phyloP scores from a whole-genome alignment of 2,888 invertebrate species.

The Drosophila anomelani region DNA sequence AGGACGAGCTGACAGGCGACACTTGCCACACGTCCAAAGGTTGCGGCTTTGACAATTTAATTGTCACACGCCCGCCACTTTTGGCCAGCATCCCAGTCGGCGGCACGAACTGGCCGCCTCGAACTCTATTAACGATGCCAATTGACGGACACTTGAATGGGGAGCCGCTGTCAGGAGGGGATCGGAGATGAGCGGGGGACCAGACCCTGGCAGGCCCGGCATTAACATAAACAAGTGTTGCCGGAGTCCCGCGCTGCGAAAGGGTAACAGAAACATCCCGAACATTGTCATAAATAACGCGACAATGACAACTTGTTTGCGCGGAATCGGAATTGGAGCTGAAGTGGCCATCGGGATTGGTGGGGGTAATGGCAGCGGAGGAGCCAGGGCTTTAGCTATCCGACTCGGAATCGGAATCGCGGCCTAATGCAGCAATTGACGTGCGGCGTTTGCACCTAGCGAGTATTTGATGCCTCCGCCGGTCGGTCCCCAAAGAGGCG shows the following conservation, averaged over 20 bases:
- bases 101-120: conserved; percentile 63
- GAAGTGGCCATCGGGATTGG: conserved; percentile 22
- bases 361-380: conserved; percentile 7
- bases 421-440: conserved; percentile 74
- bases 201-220: conserved; percentile 39
- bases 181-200: conserved; percentile 13
- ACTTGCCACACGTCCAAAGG: conserved; percentile 76
- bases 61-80: conserved; percentile 82
- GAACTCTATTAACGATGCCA: conserved; percentile 78
- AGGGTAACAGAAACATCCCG: conserved; percentile 72
- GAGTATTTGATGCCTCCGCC: conserved; percentile 69
- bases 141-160: conserved; percentile 80
- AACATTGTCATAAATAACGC: conserved; percentile 81
- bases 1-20: conserved; percentile 46
- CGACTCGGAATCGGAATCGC: conserved; percentile 42
- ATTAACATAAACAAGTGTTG: conserved; percentile 76
- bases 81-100: conserved; percentile 57
- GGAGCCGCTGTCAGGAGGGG: conserved; percentile 61
- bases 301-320: conserved; percentile 76
- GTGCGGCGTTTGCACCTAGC: conserved; percentile 78
- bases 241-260: conserved; percentile 32
- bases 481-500: conserved; percentile 65
- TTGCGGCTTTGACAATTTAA: conserved; percentile 79
- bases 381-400: conserved; percentile 7
- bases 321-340: conserved; percentile 40